These are phyloP conservation scores for Leptinotarsa juncta DNA, from an alignment of 2,888 invertebrate species.

Conservation along the genomic window DNA sequence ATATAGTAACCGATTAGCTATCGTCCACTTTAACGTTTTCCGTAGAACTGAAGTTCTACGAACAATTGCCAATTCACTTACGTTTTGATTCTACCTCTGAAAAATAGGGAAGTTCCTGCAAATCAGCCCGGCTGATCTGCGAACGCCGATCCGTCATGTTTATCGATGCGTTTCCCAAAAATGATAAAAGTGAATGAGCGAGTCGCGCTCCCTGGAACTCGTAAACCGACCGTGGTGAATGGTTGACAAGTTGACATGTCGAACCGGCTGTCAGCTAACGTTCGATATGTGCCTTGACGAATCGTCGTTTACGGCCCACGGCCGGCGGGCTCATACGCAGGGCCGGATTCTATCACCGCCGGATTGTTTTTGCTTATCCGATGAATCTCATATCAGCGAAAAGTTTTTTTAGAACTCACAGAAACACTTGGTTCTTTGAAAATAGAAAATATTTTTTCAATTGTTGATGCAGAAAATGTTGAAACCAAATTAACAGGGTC, in stretches of 20 bases:
- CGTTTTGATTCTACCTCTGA: neutral
- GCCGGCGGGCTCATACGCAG: constrained; percentile 11
- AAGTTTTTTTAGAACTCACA: too few species aligned
- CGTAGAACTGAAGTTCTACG: too few species aligned
- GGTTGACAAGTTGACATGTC: constrained; percentile 60
- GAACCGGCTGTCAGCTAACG: constrained; percentile 36
- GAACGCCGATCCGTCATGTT: constrained; percentile 19
- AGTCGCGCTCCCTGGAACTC: constrained; percentile 55
- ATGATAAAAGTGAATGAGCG: constrained; percentile 32
- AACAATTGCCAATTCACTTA: neutral
- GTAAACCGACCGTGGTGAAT: constrained; percentile 49
- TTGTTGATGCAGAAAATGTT: too few species aligned
- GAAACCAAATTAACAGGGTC: too few species aligned
- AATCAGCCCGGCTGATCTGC: neutral
- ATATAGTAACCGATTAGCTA: too few species aligned
- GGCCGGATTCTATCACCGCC: neutral
- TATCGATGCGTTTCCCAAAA: constrained; percentile 38
- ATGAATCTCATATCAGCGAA: too few species aligned
- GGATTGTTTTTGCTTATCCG: neutral
- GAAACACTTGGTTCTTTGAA: too few species aligned
- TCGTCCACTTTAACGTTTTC: too few species aligned
- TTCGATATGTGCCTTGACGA: constrained; percentile 48
- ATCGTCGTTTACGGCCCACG: constrained; percentile 39
- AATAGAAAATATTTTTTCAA: too few species aligned
- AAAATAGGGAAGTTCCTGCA: neutral